A percentile compares a stretch with the other conserved stretches of the same genome.
Evolutionary conservation across 2,113 vertebrate species (phyloP).

Genomic region (Myrmecophaga tridactyla): DNA sequence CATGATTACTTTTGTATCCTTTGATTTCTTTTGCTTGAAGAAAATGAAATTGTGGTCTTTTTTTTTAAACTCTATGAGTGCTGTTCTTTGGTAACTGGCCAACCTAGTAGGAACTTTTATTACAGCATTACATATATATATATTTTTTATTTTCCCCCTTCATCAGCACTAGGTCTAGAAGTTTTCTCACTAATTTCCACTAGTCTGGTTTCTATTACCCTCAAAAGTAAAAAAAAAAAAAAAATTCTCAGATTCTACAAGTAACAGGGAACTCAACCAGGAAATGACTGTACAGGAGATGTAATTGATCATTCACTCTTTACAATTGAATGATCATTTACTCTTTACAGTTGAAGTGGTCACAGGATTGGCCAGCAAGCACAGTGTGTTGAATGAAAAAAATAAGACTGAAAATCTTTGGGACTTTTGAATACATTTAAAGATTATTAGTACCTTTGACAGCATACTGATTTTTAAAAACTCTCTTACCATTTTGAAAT

Average conservation of each 20-base stretch:
- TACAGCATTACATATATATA: background rate
- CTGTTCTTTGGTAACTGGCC: constrained; percentile 35
- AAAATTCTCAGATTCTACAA: constrained; percentile 36
- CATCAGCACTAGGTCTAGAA: background rate
- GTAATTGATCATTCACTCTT: constrained; percentile 20
- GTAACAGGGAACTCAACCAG: constrained; percentile 52
- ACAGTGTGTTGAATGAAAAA: constrained; percentile 32
- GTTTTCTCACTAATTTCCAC: constrained; percentile 8
- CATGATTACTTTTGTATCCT: constrained; percentile 63
- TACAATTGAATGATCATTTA: constrained; percentile 41
- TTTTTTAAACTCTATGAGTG: background rate
- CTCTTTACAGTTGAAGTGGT: background rate
- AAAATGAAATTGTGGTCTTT: constrained; percentile 50
- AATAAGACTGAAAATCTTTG: constrained; percentile 23
- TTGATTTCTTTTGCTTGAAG: constrained; percentile 51
- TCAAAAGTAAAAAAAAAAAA: constrained; percentile 54
- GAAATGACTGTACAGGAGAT: constrained; percentile 48
- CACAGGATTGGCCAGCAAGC: constrained; percentile 47
- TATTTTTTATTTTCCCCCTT: background rate
- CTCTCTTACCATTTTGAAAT: constrained; percentile 58
- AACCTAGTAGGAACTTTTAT: background rate
- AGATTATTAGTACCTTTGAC: constrained; percentile 53
- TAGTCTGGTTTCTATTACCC: constrained; percentile 34
- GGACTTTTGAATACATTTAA: constrained; percentile 11
- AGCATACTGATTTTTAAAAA: constrained; percentile 16